Conservation (phyloP, 2,888 invertebrate species). For the Lutraria lutraria region DNA sequence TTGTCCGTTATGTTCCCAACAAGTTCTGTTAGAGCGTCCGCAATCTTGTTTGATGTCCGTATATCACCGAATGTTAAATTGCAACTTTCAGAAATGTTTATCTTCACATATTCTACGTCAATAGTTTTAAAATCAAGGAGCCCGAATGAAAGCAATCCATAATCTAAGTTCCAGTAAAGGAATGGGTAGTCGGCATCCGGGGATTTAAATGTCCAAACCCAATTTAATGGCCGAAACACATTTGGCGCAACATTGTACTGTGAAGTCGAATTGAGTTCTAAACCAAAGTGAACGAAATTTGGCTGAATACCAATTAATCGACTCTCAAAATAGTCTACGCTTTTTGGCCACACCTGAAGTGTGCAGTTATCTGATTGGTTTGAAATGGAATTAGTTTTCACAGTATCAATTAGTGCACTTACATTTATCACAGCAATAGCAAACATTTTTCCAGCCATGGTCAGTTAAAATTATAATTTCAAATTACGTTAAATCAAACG, state of each 20-base stretch:
- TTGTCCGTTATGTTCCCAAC: not conserved
- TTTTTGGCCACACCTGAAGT: not conserved
- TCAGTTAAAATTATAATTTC: not conserved
- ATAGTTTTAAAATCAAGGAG: constrained; percentile 54
- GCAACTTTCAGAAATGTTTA: not conserved
- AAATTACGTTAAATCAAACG: no score
- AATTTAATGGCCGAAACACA: constrained; percentile 46
- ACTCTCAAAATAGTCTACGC: constrained; percentile 40
- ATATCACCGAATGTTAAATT: not conserved
- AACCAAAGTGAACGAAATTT: constrained; percentile 42
- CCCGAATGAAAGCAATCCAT: constrained; percentile 53
- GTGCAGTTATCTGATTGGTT: not conserved
- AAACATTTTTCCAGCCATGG: not conserved
- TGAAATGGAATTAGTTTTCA: not conserved
- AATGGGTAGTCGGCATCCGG: constrained; percentile 42
- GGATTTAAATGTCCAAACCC: constrained; percentile 62
- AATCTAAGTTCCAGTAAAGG: constrained; percentile 58
- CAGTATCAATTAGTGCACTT: not conserved
- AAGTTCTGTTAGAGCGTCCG: not conserved
- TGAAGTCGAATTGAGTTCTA: not conserved
- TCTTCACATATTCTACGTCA: constrained; percentile 5
- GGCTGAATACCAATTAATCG: constrained; percentile 29
- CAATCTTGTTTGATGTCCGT: not conserved
- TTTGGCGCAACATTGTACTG: constrained; percentile 18
- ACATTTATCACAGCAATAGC: not conserved